phyloP scores from a whole-genome alignment of 2,888 invertebrate species.

The Lasioglossum vierecki region DNA sequence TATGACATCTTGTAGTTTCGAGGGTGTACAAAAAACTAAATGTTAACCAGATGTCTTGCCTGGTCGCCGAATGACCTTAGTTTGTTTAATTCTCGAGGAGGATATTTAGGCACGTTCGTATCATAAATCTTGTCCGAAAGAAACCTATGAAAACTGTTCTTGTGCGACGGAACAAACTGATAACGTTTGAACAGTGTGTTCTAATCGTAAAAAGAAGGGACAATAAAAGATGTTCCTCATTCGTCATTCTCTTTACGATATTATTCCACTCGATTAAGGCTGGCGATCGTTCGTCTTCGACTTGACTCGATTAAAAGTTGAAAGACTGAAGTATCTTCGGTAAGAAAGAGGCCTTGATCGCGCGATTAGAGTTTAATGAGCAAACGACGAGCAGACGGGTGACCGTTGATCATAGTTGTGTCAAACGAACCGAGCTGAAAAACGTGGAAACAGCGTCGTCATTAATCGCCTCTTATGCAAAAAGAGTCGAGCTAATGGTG shows the following conservation, averaged over 20 bases:
- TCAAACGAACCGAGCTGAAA: background rate
- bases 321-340: background rate
- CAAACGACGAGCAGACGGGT: background rate
- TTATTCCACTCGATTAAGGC: slow-evolving; percentile 29
- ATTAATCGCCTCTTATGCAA: background rate
- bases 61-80: too few species aligned
- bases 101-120: too few species aligned
- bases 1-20: too few species aligned
- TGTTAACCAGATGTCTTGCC: too few species aligned
- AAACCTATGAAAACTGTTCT: too few species aligned
- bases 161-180: too few species aligned
- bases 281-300: slow-evolving; percentile 15
- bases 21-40: too few species aligned
- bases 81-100: too few species aligned
- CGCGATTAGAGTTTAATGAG: slow-evolving; percentile 32
- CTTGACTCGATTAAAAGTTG: slow-evolving; percentile 31
- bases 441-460: background rate
- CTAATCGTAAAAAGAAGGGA: background rate
- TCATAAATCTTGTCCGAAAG: too few species aligned
- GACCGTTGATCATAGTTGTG: background rate
- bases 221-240: background rate
- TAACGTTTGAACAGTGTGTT: background rate
- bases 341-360: slow-evolving; percentile 16
- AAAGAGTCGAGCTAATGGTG: background rate
- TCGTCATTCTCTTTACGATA: background rate